Evolutionary conservation across 2,888 invertebrate genomes (phyloP).

Genomic region (Torymus auratus): DNA sequence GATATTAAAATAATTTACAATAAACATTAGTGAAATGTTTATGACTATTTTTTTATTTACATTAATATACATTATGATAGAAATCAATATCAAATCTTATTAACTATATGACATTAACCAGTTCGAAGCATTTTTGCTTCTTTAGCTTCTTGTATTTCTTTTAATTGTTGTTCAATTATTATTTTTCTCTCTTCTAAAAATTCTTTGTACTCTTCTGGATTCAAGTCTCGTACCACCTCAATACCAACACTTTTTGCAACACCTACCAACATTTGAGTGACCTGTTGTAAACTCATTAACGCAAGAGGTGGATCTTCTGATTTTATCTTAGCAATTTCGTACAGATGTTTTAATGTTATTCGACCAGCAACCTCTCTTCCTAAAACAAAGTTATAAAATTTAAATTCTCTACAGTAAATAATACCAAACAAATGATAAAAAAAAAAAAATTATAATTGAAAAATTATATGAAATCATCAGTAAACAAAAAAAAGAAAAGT

Average conservation of each 20-base stretch:
- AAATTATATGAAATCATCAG: too few relatives aligned
- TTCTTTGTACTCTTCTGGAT: slow-evolving; percentile 87
- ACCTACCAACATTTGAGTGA: slow-evolving; percentile 89
- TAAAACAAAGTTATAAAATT: slow-evolving; percentile 69
- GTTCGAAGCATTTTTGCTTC: slow-evolving; percentile 95
- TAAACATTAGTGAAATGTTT: too few relatives aligned
- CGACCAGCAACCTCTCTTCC: slow-evolving; percentile 90
- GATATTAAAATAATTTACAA: too few relatives aligned
- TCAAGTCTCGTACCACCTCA: slow-evolving; percentile 87
- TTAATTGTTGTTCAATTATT: slow-evolving; percentile 85
- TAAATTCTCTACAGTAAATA: background rate
- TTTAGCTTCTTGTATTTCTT: slow-evolving; percentile 87
- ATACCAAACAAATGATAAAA: background rate
- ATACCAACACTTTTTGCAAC: slow-evolving; percentile 90
- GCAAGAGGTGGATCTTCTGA: slow-evolving; percentile 88
- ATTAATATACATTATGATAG: too few relatives aligned
- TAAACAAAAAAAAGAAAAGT: too few relatives aligned
- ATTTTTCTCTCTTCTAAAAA: slow-evolving; percentile 87
- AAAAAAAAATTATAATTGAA: too few relatives aligned
- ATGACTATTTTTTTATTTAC: too few relatives aligned
- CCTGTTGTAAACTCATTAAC: slow-evolving; percentile 81
- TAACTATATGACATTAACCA: slow-evolving; percentile 72
- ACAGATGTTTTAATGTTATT: slow-evolving; percentile 95
- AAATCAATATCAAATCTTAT: too few relatives aligned
- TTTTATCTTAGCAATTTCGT: slow-evolving; percentile 99